Evolutionary conservation across 2,113 vertebrate species (phyloP), one percentile per base, ranked within the genome.

Genomic region (Microtus oregoni): DNA sequence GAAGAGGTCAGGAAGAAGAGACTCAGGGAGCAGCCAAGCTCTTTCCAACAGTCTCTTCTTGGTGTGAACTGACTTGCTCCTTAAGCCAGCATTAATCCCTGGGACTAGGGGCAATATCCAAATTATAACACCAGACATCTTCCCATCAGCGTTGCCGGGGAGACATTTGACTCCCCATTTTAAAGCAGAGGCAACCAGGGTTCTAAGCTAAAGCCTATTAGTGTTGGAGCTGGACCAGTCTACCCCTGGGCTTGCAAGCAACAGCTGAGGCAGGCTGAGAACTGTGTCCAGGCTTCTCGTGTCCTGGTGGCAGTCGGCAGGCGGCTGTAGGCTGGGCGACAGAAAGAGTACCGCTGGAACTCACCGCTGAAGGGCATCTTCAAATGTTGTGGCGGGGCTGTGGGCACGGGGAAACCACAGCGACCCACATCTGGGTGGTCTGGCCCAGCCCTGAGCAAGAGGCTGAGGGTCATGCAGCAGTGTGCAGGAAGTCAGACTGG

Each of bases 271-370:
- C 1, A 0, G 4, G 20, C 35, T 5, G 26, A 89, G 50, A 35
- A 1, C 32, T 77, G 38, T 75, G 22, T 38, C 67, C 1, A 35
- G 17, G 52, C 38, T 85, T 67, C 86, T 63, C 13, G 0, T 19
- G 86, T 86, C 61, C 77, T 86, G 92, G 67, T 17, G 44, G 77
- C 93, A 91, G 94, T n/a, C 5, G 81, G 81, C 76, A 13, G 85
- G 75, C 17, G 1, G 70, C 91, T 26, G 0, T 86, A 92, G 97
- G 91, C 94, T 55, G 77, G 94, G 81, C 14, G 3, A 90, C 94
- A 97, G 95, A 38, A 93, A 73, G 93, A 97, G 86, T 90, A 81
- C 77, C 75, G 82, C 86, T 94, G 92, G 95, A 92, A 86, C 77
- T 73, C 82, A 82, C 89, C 47, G 0, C 77, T 65, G 35, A 94